Evolutionary conservation across 2,113 vertebrate genomes (phyloP).

Genomic region (Thymallus thymallus): DNA sequence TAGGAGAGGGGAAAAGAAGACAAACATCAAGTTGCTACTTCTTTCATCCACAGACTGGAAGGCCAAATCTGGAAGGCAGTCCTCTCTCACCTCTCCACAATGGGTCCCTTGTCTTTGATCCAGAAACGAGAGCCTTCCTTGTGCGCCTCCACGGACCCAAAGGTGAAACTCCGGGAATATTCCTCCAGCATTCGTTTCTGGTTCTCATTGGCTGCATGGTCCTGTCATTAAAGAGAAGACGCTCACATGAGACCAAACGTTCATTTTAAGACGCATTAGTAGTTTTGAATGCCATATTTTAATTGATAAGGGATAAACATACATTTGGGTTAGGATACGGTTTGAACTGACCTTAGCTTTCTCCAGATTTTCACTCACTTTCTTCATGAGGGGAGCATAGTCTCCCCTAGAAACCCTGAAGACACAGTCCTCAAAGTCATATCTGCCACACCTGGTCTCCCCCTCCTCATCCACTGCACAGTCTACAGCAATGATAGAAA

Average conservation of each 20-base stretch:
- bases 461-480: constrained; percentile 70
- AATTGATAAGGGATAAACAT: too few species aligned
- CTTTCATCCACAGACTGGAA: background rate
- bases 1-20: constrained; percentile 43
- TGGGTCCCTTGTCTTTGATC: constrained; percentile 91
- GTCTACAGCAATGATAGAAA: constrained; percentile 59
- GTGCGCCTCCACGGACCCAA: constrained; percentile 84
- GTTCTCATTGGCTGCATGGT: constrained; percentile 80
- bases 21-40: background rate
- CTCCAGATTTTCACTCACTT: constrained; percentile 78
- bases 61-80: background rate
- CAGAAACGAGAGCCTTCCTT: constrained; percentile 88
- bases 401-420: constrained; percentile 85
- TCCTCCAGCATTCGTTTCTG: constrained; percentile 83
- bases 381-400: constrained; percentile 82
- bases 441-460: constrained; percentile 71
- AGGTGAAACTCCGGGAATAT: constrained; percentile 81
- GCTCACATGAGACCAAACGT: background rate
- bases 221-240: constrained; percentile 54
- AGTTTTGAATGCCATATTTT: too few species aligned
- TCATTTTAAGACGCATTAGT: too few species aligned
- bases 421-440: constrained; percentile 75
- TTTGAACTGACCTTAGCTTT: constrained; percentile 77
- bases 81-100: constrained; percentile 83
- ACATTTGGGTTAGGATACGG: too few species aligned